Base-by-base conservation (phyloP, 2,888 invertebrate genomes). In the Rosalia funebris region DNA sequence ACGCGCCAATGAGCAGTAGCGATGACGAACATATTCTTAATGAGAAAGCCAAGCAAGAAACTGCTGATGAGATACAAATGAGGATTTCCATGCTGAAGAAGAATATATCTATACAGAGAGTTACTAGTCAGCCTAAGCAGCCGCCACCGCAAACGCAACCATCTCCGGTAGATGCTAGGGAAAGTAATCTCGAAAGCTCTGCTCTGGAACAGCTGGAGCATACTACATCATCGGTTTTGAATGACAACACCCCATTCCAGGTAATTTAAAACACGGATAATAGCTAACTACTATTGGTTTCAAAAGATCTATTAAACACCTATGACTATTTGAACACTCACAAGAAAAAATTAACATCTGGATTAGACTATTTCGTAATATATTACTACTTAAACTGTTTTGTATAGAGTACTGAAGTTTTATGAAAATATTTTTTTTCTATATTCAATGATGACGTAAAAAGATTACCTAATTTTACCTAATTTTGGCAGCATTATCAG, bases 171-270 rank as follows among this genome's bases (percentile, higher is more conserved):
- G 42, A 42, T 16, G 41, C 57, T 11, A 59, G 65, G 3, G 66
- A 64, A 20, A 53, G 60, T 25, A 65, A 61, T 46, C 55, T 64
- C 1, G 69, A 65, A 63, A 63, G 34, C 45, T 76, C 80, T 1
- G 76, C 77, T 15, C 63, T 81, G 57, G 79, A 81, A 44, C 75
- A 78, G 39, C 63, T 81, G 47, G 81, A 81, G 57, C 78, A 79
- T 45, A 78, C 79, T 0, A 77, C 81, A 9, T 77, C 77, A 0
- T 71, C 78, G 2, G 76, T 79, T 48, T 71, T 80, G 60, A 72
- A 74, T 12, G 80, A 81, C 44, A 78, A 76, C 62, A 77, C 78
- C 57, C 77, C 81, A 31, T 81, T 81, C 71, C 81, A 81, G 73
- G 81, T 79, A 67, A 37, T 39, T 34, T 25, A 25, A 12, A n/a